Evolutionary conservation across 1,140 invertebrate genomes (phyloP), one percentile per base, ranked within the genome.

Genomic region (Diplogasteroides magnus): DNA sequence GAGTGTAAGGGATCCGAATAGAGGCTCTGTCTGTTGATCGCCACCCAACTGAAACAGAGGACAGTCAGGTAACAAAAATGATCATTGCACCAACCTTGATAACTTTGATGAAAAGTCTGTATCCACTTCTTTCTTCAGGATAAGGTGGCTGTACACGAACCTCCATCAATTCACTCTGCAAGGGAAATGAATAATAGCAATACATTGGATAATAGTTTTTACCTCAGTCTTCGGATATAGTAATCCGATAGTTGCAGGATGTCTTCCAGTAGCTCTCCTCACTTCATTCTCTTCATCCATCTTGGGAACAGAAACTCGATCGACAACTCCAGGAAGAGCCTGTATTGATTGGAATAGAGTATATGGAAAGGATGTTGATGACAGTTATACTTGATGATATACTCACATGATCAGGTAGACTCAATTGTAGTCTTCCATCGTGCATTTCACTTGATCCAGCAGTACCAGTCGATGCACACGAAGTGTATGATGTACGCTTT

Each of bases 61-160:
- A 75, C 57, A 80, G 82, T 28, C 82, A 48, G 15, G 79, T 76
- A 31, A 82, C 79, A 23, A 80, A 68, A 31, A 25, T 19, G 11
- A 25, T 25, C 1, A 25, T 26, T 14, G 6, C 59, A 19, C 29
- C 13, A 56, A 77, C 75, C 58, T 74, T 67, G 32, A 61, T 29
- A 61, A 79, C 61, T 31, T 73, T 74, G 1, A 79, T 37, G 29
- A 73, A 61, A 6, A 78, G 48, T 26, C 68, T 73, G 25, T 67
- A 64, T 1, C 31, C 55, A 23, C 37, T 58, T 32, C 64, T 25
- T 58, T 69, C 55, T n/a, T 71, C 73, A 6, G 77, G 71, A 14
- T 74, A 67, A 1, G 59, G 63, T 14, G 76, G 73, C 13, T 59
- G 31, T n/a, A 55, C 65, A 23, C 61, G 31, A 37, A 70, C 67